phyloP scores from a whole-genome alignment of 2,113 vertebrate genomes.

The Ancistrus triradiatus region DNA sequence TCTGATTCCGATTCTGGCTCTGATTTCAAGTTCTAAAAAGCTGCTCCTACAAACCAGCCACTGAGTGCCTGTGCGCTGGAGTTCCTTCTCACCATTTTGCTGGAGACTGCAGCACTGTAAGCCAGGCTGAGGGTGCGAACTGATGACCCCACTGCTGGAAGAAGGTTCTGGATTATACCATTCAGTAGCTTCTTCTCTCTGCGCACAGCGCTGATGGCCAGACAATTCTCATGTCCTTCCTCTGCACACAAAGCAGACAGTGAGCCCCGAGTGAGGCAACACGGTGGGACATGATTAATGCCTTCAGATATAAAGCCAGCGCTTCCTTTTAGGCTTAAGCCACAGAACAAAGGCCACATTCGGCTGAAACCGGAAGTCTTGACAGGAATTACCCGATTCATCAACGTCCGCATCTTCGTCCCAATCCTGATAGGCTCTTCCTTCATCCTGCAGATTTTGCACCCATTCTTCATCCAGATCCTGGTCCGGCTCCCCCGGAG shows the following conservation, averaged over 20 bases:
- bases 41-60: no score
- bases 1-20: no score
- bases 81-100: slow-evolving; percentile 85
- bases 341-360: no score
- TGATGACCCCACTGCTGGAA: slow-evolving; percentile 81
- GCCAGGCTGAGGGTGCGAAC: slow-evolving; percentile 89
- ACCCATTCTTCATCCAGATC: slow-evolving; percentile 92
- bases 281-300: no score
- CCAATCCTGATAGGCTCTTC: slow-evolving; percentile 87
- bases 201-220: slow-evolving; percentile 78
- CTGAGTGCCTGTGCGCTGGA: no score
- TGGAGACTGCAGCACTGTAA: slow-evolving; percentile 88
- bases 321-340: no score
- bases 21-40: no score
- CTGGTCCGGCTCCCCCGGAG: slow-evolving; percentile 75
- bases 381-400: slow-evolving; percentile 79
- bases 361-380: no score
- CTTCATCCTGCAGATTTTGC: slow-evolving; percentile 80
- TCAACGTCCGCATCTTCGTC: slow-evolving; percentile 97
- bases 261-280: no score
- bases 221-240: slow-evolving; percentile 68
- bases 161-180: slow-evolving; percentile 86
- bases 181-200: slow-evolving; percentile 87
- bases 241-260: slow-evolving; percentile 65
- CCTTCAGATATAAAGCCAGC: no score